A percentile compares a stretch with the other conserved stretches of the same genome.
Evolutionary conservation across 2,888 invertebrate genomes (phyloP).

Genomic region (Xestoiulus laeticollis): DNA sequence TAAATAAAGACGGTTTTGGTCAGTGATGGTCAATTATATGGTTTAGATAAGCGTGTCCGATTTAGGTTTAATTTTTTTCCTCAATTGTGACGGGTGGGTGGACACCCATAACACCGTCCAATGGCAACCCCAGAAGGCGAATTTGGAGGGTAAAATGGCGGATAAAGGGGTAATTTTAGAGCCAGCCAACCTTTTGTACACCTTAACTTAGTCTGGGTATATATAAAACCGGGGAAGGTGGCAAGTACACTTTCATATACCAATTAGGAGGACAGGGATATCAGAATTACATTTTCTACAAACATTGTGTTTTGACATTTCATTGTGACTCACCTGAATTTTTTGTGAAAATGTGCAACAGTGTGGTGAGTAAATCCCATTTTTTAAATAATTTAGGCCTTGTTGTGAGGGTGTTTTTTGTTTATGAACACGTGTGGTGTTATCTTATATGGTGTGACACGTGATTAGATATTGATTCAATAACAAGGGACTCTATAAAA

Average conservation of each 20-base stretch:
- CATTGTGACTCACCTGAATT: neutral
- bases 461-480: neutral
- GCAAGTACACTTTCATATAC: neutral
- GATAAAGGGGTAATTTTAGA: neutral
- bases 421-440: neutral
- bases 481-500: too few relatives aligned
- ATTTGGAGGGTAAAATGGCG: neutral
- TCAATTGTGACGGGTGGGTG: neutral
- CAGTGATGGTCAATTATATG: neutral
- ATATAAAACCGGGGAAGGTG: neutral
- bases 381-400: too few relatives aligned
- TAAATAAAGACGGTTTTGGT: neutral
- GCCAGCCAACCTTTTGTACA: neutral
- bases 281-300: neutral
- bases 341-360: neutral
- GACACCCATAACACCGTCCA: neutral
- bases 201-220: neutral
- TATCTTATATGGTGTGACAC: neutral
- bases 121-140: neutral
- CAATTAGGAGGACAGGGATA: neutral
- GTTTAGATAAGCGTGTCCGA: neutral
- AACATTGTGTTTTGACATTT: too few relatives aligned
- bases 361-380: slow-evolving; percentile 10
- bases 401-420: neutral
- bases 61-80: neutral